Evolutionary conservation across 2,113 vertebrate species (phyloP), one percentile per base, ranked within the genome.

Genomic region (Mirounga angustirostris): DNA sequence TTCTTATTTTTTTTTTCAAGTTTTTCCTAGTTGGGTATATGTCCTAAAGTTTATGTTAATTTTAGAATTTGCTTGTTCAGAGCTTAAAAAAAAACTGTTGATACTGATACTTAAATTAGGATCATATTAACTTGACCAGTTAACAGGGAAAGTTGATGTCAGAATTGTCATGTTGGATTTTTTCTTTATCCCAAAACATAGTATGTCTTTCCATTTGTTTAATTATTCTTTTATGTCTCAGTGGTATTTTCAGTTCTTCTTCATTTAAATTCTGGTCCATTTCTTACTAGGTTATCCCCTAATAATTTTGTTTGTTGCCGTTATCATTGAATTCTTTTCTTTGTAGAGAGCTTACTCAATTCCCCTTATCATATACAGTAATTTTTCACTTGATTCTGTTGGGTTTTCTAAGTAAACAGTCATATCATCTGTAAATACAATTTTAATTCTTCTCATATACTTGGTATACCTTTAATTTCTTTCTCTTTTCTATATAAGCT

Each of bases 61-160:
- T 80, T 92, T 84, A 84, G 40, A 74, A 93, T 92, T 91, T 78
- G 2, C 40, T 95, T 85, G 16, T 94, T n/a, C 26, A 73, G 71
- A 69, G 30, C 71, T 36, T 89, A 16, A 50, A 50, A 59, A 52
- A 46, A 43, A 78, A 36, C 50, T 46, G 4, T 87, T 71, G 52
- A 4, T 83, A 59, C 76, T 76, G 52, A 4, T 83, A 59, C 76
- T 76, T 89, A 22, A 87, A 30, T 92, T 89, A 96, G 26, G 14
- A 67, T 84, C 15, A 4, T 59, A 81, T 30, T 94, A 89, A 87
- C 56, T 73, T 79, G 54, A 86, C 30, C 79, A 33, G 52, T 91
- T 63, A 88, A 87, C 1, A 86, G 43, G n/a, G n/a, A 52, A 92
- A 80, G 43, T 79, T 73, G 46, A 58, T 11, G 12, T 40, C 21